Conservation (phyloP, 2,888 invertebrate genomes). For the Panzeria rudis region DNA sequence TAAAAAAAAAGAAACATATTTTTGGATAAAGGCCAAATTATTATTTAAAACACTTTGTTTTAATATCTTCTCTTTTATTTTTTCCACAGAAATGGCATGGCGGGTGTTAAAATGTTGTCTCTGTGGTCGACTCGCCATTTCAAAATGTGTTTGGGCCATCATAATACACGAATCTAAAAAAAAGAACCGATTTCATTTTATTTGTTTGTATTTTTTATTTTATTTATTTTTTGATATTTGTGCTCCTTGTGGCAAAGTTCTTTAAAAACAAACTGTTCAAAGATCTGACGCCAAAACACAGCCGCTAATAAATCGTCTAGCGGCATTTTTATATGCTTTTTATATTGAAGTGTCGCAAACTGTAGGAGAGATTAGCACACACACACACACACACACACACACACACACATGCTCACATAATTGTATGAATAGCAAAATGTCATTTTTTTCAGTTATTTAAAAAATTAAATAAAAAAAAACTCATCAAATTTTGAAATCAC, state of each 20-base stretch:
- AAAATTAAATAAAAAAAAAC: constrained; percentile 17
- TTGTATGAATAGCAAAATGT: constrained; percentile 29
- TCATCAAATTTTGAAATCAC: constrained; percentile 46
- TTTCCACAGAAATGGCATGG: constrained; percentile 55
- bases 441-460: constrained; percentile 50
- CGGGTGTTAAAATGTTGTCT: constrained; percentile 58
- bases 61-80: constrained; percentile 30
- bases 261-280: constrained; percentile 38
- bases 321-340: constrained; percentile 24
- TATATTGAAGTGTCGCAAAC: constrained; percentile 53
- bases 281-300: constrained; percentile 67
- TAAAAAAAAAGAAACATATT: constrained; percentile 42
- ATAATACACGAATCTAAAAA: constrained; percentile 1
- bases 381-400: neutral
- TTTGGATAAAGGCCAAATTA: constrained; percentile 67
- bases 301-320: constrained; percentile 57
- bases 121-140: constrained; percentile 48
- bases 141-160: constrained; percentile 30
- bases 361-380: constrained; percentile 24
- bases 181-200: constrained; percentile 7
- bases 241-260: constrained; percentile 35
- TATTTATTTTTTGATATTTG: constrained; percentile 19
- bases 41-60: constrained; percentile 55
- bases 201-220: constrained; percentile 18
- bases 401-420: neutral